A percentile compares a stretch with the other conserved stretches of the same genome.
phyloP scores from a whole-genome alignment of 1,140 invertebrate genomes.

The Drosophila equinoxialis region DNA sequence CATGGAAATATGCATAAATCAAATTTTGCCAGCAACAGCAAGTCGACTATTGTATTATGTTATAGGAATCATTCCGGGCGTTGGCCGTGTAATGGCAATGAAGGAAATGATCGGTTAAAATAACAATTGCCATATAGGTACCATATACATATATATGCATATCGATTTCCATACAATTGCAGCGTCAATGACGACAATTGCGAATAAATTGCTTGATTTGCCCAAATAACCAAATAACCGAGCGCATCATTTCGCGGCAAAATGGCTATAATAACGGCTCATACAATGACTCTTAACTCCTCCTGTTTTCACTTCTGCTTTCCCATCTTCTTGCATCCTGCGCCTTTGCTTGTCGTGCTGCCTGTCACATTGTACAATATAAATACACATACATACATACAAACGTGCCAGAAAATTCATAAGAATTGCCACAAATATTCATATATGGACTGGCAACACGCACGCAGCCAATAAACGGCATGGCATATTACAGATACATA shows the following conservation, averaged over 20 bases:
- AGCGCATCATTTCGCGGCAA: conserved; percentile 73
- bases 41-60: conserved; percentile 6
- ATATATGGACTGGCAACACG: conserved; percentile 75
- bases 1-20: conserved; percentile 81
- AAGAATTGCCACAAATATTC: conserved; percentile 79
- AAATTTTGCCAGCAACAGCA: conserved; percentile 62
- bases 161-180: conserved; percentile 80
- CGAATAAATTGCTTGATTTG: conserved; percentile 80
- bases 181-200: conserved; percentile 69
- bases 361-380: conserved; percentile 31
- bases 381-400: not conserved
- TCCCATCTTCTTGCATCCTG: conserved; percentile 58
- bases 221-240: conserved; percentile 77
- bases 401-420: conserved; percentile 72
- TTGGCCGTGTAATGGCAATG: conserved; percentile 56
- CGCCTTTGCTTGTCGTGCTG: conserved; percentile 46
- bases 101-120: conserved; percentile 80
- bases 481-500: conserved; percentile 11
- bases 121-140: conserved; percentile 51
- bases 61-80: conserved; percentile 17
- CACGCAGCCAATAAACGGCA: conserved; percentile 74
- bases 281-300: conserved; percentile 58
- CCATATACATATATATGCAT: conserved; percentile 22
- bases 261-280: conserved; percentile 76
- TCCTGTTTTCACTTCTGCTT: not conserved